These are phyloP conservation scores for Baccha elongata DNA, from an alignment of 2,888 invertebrate genomes.

Conservation along the genomic window DNA sequence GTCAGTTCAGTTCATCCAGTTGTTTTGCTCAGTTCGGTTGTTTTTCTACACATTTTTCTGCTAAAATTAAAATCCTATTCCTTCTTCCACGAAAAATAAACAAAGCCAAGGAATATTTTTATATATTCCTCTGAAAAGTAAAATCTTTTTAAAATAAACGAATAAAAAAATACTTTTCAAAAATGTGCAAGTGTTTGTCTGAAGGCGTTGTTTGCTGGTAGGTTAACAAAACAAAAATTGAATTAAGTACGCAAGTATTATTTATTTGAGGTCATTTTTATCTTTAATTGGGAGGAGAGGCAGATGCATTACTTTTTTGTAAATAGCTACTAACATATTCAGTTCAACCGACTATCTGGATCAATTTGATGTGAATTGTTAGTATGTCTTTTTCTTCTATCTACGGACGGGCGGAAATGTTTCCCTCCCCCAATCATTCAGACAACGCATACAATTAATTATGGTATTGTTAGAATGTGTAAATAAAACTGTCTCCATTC, in stretches of 20 bases:
- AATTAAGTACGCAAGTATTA: too few species aligned
- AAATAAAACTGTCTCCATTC: conserved; percentile 39
- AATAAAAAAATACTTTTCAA: neutral
- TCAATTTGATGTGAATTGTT: too few species aligned
- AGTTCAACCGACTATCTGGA: too few species aligned
- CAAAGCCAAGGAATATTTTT: conserved; percentile 4
- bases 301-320: too few species aligned
- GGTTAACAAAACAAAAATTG: conserved; percentile 38
- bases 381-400: too few species aligned
- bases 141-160: too few species aligned
- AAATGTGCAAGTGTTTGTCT: conserved; percentile 68
- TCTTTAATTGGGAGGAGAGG: too few species aligned
- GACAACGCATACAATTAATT: conserved; percentile 35
- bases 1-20: conserved; percentile 34
- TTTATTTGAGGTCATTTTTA: too few species aligned
- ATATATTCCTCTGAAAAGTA: neutral
- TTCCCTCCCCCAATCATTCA: neutral
- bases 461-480: conserved; percentile 32
- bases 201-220: conserved; percentile 67
- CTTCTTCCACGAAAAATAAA: conserved; percentile 37
- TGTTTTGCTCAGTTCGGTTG: conserved; percentile 58
- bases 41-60: neutral
- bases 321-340: too few species aligned
- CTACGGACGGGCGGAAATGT: conserved; percentile 12
- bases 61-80: neutral